These are phyloP conservation scores for Botia almorhae DNA, from an alignment of 2,797 vertebrate genomes.

Conservation along the genomic window DNA sequence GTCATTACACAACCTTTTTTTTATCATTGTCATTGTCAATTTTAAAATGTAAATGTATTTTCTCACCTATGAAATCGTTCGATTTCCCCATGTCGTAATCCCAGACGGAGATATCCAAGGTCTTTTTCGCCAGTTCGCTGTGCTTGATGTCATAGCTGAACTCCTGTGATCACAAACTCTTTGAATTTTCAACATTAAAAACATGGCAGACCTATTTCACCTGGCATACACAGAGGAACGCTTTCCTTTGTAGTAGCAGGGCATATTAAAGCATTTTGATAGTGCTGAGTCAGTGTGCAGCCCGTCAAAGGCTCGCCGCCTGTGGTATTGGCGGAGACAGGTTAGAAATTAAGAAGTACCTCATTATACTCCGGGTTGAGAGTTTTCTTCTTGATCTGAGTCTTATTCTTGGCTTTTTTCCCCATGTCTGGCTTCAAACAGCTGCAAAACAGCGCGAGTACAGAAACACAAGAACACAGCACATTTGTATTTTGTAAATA, in stretches of 20 bases:
- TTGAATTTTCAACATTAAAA: constrained; percentile 4
- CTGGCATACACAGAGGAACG: not conserved
- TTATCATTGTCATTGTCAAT: no score
- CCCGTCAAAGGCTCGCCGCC: not conserved
- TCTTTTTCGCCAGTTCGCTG: constrained; percentile 94
- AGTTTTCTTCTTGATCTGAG: constrained; percentile 98
- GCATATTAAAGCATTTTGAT: constrained; percentile 35
- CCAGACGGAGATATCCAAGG: constrained; percentile 93
- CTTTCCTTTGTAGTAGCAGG: constrained; percentile 31
- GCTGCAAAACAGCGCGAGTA: constrained; percentile 69
- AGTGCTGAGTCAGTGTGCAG: constrained; percentile 28
- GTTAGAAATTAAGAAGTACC: constrained; percentile 71
- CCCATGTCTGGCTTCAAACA: constrained; percentile 98
- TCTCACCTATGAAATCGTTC: constrained; percentile 96
- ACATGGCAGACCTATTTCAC: constrained; percentile 3
- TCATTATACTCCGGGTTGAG: constrained; percentile 98
- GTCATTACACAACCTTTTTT: no score
- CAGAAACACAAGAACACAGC: constrained; percentile 32
- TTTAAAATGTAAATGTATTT: no score
- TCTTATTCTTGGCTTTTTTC: constrained; percentile 97
- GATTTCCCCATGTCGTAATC: constrained; percentile 96
- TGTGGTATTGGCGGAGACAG: constrained; percentile 26
- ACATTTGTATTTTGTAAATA: constrained; percentile 15
- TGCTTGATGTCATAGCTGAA: constrained; percentile 96
- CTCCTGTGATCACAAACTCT: constrained; percentile 77